Evolutionary conservation across 2,888 invertebrate genomes (phyloP), one percentile per base, ranked within the genome.

Genomic region (Acanthosepion lycidas): DNA sequence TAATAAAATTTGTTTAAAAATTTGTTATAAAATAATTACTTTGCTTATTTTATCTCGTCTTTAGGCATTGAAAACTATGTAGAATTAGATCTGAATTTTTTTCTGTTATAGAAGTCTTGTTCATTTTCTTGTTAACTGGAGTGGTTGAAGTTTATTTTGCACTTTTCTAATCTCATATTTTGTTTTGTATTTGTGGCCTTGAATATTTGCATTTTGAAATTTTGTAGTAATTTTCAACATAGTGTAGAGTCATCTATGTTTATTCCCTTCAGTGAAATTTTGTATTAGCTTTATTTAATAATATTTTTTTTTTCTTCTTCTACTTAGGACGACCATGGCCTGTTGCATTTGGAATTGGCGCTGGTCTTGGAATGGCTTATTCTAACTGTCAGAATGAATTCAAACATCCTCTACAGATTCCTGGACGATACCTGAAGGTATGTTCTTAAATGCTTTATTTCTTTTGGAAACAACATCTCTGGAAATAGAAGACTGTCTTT

Each of bases 291-390:
- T 59, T 20, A 42, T 64, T 91, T 33, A 18, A 28, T 23, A 12
- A 28, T 48, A 1, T 53, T 64, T 49, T 94, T n/a, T 51, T 15
- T 49, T 53, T n/a, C n/a, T n/a, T 28, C n/a, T 92, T 51, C 23
- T 42, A 20, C 92, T 12, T 97, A 98, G 98, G 98, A 97, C 98
- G 98, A 97, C 98, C 98, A 96, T 99, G 99, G 99, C 99, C 99
- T 2, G 97, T 99, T 55, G 98, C 98, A 97, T 98, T 99, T 95
- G 99, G 99, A 91, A 98, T 98, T 96, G 99, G 99, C 94, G 98
- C 99, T 97, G 99, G 99, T 91, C 98, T 99, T 96, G 99, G 99
- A 94, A 98, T 99, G 98, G 99, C 99, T 94, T 98, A 98, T 98
- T 98, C 98, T 94, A 99, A 99, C 97, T 99, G 99, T 97, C 98